Base-by-base conservation (phyloP, 2,113 vertebrate species). In the Thunnus thynnus region DNA sequence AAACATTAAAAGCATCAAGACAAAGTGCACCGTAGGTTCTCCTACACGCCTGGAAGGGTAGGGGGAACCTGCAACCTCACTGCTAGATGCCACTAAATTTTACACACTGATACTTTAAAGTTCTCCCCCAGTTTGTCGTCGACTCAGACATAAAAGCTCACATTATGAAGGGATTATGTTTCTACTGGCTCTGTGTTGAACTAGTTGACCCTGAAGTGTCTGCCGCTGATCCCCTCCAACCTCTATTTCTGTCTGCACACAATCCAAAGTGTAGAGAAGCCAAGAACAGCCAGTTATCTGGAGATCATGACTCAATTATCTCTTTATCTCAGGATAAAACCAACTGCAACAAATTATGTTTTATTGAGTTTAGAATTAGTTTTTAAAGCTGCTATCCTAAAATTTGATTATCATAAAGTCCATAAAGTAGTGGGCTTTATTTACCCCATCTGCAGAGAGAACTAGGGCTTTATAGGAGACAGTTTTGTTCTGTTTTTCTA, bases 81-180 rank as follows among this genome's bases (percentile, higher is more conserved):
- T 7, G 7, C 36, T 41, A 10, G 36, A 41, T 41, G 36, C 36
- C 36, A 41, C 8, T 41, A 41, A 41, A 9, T 41, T 6, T 6
- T 41, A 41, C 36, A 41, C 36, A 41, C 36, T 8, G 36, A 2
- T 9, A 5, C 36, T 41, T 41, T 41, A 41, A 77, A 67, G 22
- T 36, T 76, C 68, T 25, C 13, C 67, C 47, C 16, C 7, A 3
- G 20, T 82, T 83, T 78, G 58, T 22, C 4, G 20, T 72, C 44
- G 68, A 75, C 76, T 82, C 76, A 52, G 58, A 72, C 27, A 55
- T 60, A 27, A 88, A 88, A 67, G 13, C 47, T 50, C 1, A 0
- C 58, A 80, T 72, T 72, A 47, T 70, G 52, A 54, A 30, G 3
- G 58, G 73, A 87, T 85, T 72, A 76, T 54, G 54, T 75, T 62